phyloP scores from a whole-genome alignment of 2,888 invertebrate genomes.

The Saturnia japonica region DNA sequence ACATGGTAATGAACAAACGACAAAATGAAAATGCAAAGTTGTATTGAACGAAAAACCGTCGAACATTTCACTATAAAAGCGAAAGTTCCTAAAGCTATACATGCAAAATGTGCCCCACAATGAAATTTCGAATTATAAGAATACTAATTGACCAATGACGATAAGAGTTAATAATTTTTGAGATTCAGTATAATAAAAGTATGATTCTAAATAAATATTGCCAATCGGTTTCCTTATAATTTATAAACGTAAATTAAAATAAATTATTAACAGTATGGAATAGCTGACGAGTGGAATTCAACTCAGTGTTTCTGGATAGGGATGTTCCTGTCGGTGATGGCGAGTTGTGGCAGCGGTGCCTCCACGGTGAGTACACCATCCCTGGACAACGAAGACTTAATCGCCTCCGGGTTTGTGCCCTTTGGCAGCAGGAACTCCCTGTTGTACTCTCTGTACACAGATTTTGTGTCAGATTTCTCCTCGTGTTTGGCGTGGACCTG shows the following conservation, averaged over 20 bases:
- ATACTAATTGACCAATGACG: constrained; percentile 58
- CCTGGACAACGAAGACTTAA: constrained; percentile 97
- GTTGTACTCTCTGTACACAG: constrained; percentile 98
- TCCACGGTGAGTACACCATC: constrained; percentile 98
- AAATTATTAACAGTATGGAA: constrained; percentile 81
- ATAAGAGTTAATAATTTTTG: constrained; percentile 63
- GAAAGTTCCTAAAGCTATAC: constrained; percentile 56
- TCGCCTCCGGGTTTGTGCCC: constrained; percentile 97
- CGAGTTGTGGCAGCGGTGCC: constrained; percentile 95
- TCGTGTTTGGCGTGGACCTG: constrained; percentile 99
- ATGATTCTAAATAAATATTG: constrained; percentile 72
- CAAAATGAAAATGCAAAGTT: constrained; percentile 53
- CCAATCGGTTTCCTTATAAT: constrained; percentile 69
- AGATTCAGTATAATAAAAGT: constrained; percentile 68
- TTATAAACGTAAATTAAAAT: constrained; percentile 77
- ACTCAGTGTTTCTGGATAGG: constrained; percentile 86
- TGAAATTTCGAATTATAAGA: constrained; percentile 50
- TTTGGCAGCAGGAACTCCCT: constrained; percentile 98
- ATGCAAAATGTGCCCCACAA: constrained; percentile 55
- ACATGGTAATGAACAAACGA: constrained; percentile 47
- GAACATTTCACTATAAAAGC: constrained; percentile 68
- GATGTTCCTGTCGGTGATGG: constrained; percentile 90
- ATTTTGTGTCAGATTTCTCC: constrained; percentile 97
- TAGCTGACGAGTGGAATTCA: constrained; percentile 59
- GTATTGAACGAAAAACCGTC: constrained; percentile 51